Evolutionary conservation across 2,797 vertebrate genomes (phyloP).

Genomic region (Hirundo rustica): DNA sequence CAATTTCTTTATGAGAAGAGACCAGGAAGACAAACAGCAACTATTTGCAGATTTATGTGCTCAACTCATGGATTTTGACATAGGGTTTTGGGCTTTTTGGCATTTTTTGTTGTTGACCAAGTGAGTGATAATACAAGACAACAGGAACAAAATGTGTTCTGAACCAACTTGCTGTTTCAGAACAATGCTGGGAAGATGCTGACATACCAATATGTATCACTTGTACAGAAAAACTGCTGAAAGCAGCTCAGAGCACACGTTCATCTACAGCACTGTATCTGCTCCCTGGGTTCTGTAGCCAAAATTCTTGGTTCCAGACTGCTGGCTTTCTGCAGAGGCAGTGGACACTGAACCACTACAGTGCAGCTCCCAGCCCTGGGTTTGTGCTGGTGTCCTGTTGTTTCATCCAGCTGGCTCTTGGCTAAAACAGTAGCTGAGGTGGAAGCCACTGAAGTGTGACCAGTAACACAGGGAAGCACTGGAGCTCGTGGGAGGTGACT

Average conservation of each 20-base stretch:
- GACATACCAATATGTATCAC: not conserved
- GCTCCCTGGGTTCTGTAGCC: not conserved
- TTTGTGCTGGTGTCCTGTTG: not conserved
- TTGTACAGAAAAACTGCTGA: not conserved
- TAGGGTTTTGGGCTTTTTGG: not conserved
- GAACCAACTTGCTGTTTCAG: not conserved
- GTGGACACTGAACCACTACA: not conserved
- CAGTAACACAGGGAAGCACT: not conserved
- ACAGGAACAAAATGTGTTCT: not conserved
- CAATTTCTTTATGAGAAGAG: not conserved
- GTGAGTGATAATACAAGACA: not conserved
- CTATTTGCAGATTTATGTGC: not conserved
- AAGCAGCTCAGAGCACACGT: not conserved
- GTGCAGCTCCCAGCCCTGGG: not conserved
- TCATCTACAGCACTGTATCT: not conserved
- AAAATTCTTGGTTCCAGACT: not conserved
- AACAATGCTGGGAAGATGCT: constrained; percentile 30
- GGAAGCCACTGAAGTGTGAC: not conserved
- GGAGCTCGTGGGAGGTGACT: not conserved
- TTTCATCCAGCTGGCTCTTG: not conserved
- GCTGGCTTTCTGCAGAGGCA: not conserved
- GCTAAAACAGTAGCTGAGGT: not conserved
- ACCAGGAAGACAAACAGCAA: not conserved
- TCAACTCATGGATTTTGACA: not conserved
- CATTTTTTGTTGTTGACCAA: not conserved